Evolutionary conservation across 1,140 invertebrate genomes (phyloP).

Genomic region (Drosophila mauritiana): DNA sequence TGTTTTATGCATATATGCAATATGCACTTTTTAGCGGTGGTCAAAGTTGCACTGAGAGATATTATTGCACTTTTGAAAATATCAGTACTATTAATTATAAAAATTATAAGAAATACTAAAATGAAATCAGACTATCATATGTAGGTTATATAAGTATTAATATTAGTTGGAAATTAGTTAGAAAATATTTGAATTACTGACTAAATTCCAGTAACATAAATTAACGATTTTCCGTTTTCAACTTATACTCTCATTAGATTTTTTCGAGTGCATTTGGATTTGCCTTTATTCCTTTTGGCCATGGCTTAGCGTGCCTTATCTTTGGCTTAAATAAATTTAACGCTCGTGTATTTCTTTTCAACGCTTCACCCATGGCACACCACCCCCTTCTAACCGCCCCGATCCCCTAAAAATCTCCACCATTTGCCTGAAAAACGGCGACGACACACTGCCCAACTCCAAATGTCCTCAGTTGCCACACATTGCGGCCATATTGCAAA

Average conservation of each 20-base stretch:
- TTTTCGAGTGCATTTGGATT: slow-evolving; percentile 1
- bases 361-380: slow-evolving; percentile 55
- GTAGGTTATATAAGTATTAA: too few relatives aligned
- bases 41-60: slow-evolving; percentile 32
- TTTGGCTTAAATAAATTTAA: slow-evolving; percentile 83
- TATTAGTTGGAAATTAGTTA: too few relatives aligned
- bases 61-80: neutral
- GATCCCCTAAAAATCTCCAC: neutral
- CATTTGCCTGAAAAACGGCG: slow-evolving; percentile 31
- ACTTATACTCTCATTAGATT: neutral
- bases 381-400: neutral
- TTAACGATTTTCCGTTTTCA: too few relatives aligned
- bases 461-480: slow-evolving; percentile 70
- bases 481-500: slow-evolving; percentile 47
- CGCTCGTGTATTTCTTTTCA: slow-evolving; percentile 82
- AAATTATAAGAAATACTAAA: neutral
- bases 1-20: slow-evolving; percentile 69
- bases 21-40: slow-evolving; percentile 32
- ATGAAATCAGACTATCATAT: neutral
- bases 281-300: slow-evolving; percentile 22
- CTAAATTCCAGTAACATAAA: too few relatives aligned
- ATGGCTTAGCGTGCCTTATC: slow-evolving; percentile 58
- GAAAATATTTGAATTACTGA: too few relatives aligned
- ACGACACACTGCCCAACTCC: slow-evolving; percentile 80
- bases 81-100: neutral